phyloP scores from a whole-genome alignment of 1,140 invertebrate species.

The Stegodyphus mimosarum region DNA sequence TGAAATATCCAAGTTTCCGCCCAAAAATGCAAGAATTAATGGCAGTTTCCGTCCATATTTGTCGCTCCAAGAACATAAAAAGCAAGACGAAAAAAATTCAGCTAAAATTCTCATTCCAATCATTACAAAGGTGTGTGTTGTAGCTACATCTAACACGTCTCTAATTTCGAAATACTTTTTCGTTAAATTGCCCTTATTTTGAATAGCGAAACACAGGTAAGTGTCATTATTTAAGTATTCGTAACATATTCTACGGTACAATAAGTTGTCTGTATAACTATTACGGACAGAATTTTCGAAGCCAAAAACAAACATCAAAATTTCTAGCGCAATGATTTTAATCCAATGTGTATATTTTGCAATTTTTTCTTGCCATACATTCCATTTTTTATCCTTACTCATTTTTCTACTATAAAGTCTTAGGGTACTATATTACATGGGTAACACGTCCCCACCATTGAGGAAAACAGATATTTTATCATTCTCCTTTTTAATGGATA shows the following conservation, averaged over 20 bases:
- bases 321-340: too few species aligned
- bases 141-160: neutral
- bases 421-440: too few species aligned
- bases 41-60: neutral
- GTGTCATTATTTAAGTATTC: neutral
- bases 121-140: neutral
- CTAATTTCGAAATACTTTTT: neutral
- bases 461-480: too few species aligned
- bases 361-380: too few species aligned
- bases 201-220: neutral
- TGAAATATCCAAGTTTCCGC: neutral
- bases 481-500: too few species aligned
- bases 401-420: too few species aligned
- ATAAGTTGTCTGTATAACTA: neutral
- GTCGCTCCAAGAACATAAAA: conserved; percentile 22
- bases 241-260: neutral
- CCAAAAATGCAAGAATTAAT: conserved; percentile 4
- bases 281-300: neutral
- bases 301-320: neutral
- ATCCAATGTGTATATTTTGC: too few species aligned
- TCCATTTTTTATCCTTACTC: too few species aligned
- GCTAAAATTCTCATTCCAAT: neutral
- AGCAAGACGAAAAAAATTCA: neutral
- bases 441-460: too few species aligned
- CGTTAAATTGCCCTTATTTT: neutral